A percentile compares a stretch with the other conserved stretches of the same genome.
These are phyloP conservation scores for Staurois parvus DNA, from an alignment of 2,797 vertebrate species.

Conservation along the genomic window DNA sequence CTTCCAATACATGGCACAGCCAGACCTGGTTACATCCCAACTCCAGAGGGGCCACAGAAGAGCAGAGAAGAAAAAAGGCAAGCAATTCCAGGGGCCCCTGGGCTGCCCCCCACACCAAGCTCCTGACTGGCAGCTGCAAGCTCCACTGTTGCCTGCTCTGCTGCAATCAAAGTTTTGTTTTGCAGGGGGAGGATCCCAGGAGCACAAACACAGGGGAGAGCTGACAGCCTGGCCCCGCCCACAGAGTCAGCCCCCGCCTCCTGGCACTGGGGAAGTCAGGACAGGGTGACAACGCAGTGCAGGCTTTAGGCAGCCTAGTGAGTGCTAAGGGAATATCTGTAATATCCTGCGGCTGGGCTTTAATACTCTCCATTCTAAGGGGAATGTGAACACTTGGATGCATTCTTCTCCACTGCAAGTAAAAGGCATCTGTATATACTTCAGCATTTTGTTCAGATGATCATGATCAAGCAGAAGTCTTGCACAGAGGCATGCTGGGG, in stretches of 20 bases:
- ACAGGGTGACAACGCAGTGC: slow-evolving; percentile 15
- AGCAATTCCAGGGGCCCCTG: background rate
- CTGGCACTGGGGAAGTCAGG: slow-evolving; percentile 66
- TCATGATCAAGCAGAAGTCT: too few species aligned
- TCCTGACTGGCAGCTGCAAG: slow-evolving; percentile 58
- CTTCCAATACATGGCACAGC: slow-evolving; percentile 91
- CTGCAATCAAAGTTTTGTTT: slow-evolving; percentile 75
- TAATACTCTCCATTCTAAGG: background rate
- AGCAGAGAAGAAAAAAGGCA: background rate
- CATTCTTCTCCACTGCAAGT: background rate
- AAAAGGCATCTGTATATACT: background rate
- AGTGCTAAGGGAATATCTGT: background rate
- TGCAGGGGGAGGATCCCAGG: slow-evolving; percentile 81
- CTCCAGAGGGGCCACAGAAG: slow-evolving; percentile 58
- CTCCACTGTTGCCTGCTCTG: slow-evolving; percentile 70
- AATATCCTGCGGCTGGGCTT: background rate
- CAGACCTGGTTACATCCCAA: slow-evolving; percentile 69
- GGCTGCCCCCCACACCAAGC: slow-evolving; percentile 17
- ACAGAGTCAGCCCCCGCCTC: slow-evolving; percentile 74
- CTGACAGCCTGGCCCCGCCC: slow-evolving; percentile 78
- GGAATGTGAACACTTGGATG: background rate
- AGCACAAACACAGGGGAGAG: slow-evolving; percentile 52
- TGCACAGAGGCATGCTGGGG: too few species aligned
- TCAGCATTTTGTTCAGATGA: too few species aligned
- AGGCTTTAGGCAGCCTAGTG: slow-evolving; percentile 24